Evolutionary conservation across 2,797 vertebrate genomes (phyloP), one percentile per base, ranked within the genome.

Genomic region (Peromyscus nudipes): DNA sequence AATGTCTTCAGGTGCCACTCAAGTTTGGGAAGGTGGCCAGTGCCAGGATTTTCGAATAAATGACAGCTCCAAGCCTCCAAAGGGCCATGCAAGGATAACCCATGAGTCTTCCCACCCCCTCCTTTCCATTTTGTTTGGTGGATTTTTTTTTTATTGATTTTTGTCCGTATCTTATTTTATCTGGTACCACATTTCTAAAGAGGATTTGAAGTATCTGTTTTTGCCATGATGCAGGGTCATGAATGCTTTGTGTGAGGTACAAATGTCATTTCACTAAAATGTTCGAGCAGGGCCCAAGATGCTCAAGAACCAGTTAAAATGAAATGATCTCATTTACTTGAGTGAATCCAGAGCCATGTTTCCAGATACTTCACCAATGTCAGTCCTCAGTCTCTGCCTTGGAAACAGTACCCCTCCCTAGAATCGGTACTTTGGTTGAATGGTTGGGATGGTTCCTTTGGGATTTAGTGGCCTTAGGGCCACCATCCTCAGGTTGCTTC

Each of bases 1-100:
- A 93, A 91, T 81, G 92, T 91, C 86, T 94, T 3, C 71, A 77
- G 94, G 77, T 95, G 64, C 94, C 90, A 94, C 79, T 96, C 79
- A 55, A 64, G 84, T 52, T 23, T 49, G 95, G 95, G 95, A 75
- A 57, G 14, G 31, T 6, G 16, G 60, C 93, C 84, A 85, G 34
- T 75, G 55, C 40, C 43, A 65, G 31, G n/a, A 49, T 69, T 52
- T 71, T 12, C 62, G 60, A 46, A 93, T 23, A 43, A 23, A 49
- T 13, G 40, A 49, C 17, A 46, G 64, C 52, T 62, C 73, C 40
- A 85, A 85, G 55, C 55, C 65, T 49, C 52, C 27, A 31, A 64
- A 73, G 76, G 52, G 17, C 62, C 81, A 3, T 27, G 23, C 27
- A 37, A 57, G n/a, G 27, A 8, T 52, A 34, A 16, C 40, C 29